Conservation (phyloP, 2,888 invertebrate species). For the Drosophila villosipedis region DNA sequence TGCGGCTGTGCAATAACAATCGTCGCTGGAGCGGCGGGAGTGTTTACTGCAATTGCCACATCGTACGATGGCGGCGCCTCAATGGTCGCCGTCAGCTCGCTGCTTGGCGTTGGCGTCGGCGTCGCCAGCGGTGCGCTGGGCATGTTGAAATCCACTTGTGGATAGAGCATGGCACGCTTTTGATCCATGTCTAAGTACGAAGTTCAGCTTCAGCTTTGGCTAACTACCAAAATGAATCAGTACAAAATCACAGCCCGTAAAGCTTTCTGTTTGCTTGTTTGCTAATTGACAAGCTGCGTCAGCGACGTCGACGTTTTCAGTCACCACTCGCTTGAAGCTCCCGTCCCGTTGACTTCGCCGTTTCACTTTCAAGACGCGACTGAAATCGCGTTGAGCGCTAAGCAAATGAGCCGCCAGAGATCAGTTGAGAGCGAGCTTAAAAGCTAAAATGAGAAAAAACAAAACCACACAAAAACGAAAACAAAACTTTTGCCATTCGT, state of each 20-base stretch:
- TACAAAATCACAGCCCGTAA: constrained; percentile 33
- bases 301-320: constrained; percentile 8
- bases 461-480: not conserved
- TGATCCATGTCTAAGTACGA: constrained; percentile 80
- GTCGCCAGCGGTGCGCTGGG: constrained; percentile 61
- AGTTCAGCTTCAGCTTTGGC: constrained; percentile 48
- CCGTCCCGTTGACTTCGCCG: constrained; percentile 31
- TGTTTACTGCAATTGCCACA: constrained; percentile 67
- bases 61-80: constrained; percentile 84
- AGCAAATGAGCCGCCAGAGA: constrained; percentile 27
- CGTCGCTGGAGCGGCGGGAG: constrained; percentile 35
- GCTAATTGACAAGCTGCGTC: constrained; percentile 39
- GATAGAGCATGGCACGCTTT: constrained; percentile 84
- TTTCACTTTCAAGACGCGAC: constrained; percentile 63
- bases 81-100: constrained; percentile 33
- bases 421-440: constrained; percentile 50
- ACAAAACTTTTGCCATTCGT: constrained; percentile 34
- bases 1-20: constrained; percentile 51
- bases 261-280: constrained; percentile 46
- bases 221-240: constrained; percentile 33
- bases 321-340: constrained; percentile 3
- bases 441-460: constrained; percentile 22
- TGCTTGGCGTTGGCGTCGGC: constrained; percentile 17
- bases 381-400: constrained; percentile 41
- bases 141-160: constrained; percentile 70